A percentile compares a stretch with the other conserved stretches of the same genome.
These are phyloP conservation scores for Luperina testacea DNA, from an alignment of 2,888 invertebrate genomes.

Conservation along the genomic window DNA sequence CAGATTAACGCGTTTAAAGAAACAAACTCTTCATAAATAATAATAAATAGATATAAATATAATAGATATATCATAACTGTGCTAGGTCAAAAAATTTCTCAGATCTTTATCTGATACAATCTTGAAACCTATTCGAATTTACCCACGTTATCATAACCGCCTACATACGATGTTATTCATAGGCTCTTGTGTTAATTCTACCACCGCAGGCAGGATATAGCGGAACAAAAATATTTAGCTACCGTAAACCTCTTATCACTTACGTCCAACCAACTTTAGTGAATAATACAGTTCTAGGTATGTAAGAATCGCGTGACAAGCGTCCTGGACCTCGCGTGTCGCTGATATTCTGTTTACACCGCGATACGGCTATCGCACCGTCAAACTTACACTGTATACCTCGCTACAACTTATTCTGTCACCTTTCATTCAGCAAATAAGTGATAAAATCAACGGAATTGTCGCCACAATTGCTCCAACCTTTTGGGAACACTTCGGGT, in stretches of 20 bases:
- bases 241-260: constrained; percentile 34
- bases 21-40: not conserved
- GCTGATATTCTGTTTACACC: constrained; percentile 66
- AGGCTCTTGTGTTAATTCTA: not conserved
- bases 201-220: too few relatives aligned
- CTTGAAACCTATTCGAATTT: not conserved
- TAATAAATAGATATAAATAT: too few relatives aligned
- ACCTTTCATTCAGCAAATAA: constrained; percentile 36
- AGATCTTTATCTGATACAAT: not conserved
- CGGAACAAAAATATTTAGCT: constrained; percentile 1
- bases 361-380: constrained; percentile 65
- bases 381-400: constrained; percentile 61
- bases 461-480: constrained; percentile 56
- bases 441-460: constrained; percentile 65
- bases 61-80: too few relatives aligned
- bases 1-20: not conserved
- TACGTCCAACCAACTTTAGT: constrained; percentile 37
- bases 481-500: constrained; percentile 50
- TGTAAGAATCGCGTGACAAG: constrained; percentile 66
- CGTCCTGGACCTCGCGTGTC: constrained; percentile 71
- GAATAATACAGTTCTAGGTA: constrained; percentile 64
- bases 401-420: constrained; percentile 31
- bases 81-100: not conserved
- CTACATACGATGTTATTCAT: constrained; percentile 8
- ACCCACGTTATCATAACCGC: not conserved